A percentile compares a stretch with the other conserved stretches of the same genome.
phyloP scores from a whole-genome alignment of 2,888 invertebrate species.

The Heteromurus nitidus region DNA sequence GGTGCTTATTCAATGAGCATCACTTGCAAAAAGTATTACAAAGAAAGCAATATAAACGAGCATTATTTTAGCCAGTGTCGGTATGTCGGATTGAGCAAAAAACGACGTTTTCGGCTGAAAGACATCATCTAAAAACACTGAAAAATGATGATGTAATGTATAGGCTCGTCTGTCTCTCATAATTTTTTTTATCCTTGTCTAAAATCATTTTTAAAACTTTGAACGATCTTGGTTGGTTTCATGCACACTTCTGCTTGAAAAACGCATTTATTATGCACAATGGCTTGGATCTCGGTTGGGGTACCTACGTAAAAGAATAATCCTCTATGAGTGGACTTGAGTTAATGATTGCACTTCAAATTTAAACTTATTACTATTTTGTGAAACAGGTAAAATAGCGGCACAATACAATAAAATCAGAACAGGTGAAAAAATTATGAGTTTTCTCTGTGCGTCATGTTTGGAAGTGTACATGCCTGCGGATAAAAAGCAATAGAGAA shows the following conservation, averaged over 20 bases:
- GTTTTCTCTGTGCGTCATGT: slow-evolving; percentile 22
- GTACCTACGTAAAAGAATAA: not conserved
- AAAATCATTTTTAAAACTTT: slow-evolving; percentile 20
- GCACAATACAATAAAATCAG: slow-evolving; percentile 48
- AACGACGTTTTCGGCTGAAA: slow-evolving; percentile 7
- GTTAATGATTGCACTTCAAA: too few species aligned
- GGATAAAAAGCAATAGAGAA: too few species aligned
- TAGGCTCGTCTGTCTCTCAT: not conserved
- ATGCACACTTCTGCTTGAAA: not conserved
- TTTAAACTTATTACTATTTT: slow-evolving; percentile 14
- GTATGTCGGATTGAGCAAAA: not conserved
- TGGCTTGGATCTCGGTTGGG: not conserved
- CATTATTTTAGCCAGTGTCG: too few species aligned
- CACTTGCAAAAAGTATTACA: too few species aligned
- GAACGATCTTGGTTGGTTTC: not conserved
- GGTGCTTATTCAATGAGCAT: too few species aligned
- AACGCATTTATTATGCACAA: not conserved
- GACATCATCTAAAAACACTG: not conserved
- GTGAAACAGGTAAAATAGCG: slow-evolving; percentile 47
- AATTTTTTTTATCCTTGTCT: not conserved
- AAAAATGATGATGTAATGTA: slow-evolving; percentile 15
- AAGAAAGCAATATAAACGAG: too few species aligned
- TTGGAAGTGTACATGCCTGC: too few species aligned
- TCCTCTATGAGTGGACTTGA: too few species aligned
- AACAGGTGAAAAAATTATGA: slow-evolving; percentile 11